Evolutionary conservation across 2,888 invertebrate genomes (phyloP).

Genomic region (Merodon equestris): DNA sequence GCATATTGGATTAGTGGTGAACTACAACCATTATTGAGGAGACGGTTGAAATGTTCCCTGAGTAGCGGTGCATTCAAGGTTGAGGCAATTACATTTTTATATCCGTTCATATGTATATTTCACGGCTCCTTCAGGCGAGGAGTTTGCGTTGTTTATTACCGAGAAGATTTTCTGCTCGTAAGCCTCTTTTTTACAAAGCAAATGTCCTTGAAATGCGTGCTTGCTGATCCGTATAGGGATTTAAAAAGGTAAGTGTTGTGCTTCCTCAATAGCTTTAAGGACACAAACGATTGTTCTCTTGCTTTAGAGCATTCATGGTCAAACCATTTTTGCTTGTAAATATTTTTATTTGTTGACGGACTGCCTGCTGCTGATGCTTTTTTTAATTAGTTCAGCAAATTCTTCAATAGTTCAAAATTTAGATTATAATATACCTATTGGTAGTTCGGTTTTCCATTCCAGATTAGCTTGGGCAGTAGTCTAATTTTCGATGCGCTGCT

Average conservation of each 20-base stretch:
- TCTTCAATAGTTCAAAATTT: too few relatives aligned
- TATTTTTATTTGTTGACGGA: neutral
- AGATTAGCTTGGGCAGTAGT: too few relatives aligned
- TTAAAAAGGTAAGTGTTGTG: constrained; percentile 4
- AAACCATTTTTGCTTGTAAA: neutral
- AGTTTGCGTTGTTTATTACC: neutral
- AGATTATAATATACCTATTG: too few relatives aligned
- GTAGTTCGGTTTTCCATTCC: too few relatives aligned
- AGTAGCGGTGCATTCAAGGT: neutral
- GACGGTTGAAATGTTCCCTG: neutral
- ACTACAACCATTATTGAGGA: neutral
- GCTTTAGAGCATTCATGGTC: neutral
- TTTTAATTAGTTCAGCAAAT: neutral
- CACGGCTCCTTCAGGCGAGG: neutral
- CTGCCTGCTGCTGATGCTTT: neutral
- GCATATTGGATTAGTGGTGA: neutral
- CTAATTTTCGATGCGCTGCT: too few relatives aligned
- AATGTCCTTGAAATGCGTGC: neutral
- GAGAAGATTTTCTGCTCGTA: neutral
- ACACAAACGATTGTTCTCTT: constrained; percentile 1
- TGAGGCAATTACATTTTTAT: neutral
- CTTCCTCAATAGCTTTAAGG: neutral
- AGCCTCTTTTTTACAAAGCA: neutral
- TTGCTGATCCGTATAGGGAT: neutral
- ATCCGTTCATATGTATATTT: neutral